Evolutionary conservation across 1,140 invertebrate species (phyloP).

Genomic region (Macrocentrus cingulum): DNA sequence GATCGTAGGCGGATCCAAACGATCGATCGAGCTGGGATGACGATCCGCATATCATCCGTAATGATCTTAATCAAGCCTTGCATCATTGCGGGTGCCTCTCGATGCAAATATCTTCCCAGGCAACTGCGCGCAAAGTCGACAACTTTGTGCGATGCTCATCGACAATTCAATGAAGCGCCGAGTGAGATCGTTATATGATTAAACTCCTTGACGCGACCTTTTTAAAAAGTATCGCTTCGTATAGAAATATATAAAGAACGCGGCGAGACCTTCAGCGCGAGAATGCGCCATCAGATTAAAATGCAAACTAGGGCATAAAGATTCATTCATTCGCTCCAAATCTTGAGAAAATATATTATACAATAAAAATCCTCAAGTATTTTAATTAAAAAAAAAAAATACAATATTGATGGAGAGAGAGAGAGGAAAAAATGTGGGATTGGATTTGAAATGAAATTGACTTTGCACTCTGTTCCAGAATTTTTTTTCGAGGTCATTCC

Average conservation of each 20-base stretch:
- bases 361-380: background rate
- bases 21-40: slow-evolving; percentile 28
- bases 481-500: background rate
- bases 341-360: background rate
- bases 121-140: slow-evolving; percentile 5
- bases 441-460: background rate
- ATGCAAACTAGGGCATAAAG: background rate
- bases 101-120: slow-evolving; percentile 32
- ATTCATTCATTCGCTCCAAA: no score
- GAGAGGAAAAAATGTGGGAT: background rate
- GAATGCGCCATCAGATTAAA: background rate
- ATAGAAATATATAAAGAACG: background rate
- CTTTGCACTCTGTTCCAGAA: background rate
- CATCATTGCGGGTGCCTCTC: slow-evolving; percentile 25
- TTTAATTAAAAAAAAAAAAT: background rate
- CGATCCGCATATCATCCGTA: slow-evolving; percentile 31
- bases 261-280: background rate
- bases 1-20: slow-evolving; percentile 23
- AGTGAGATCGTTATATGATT: slow-evolving; percentile 1
- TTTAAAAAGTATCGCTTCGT: background rate
- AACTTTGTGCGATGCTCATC: slow-evolving; percentile 4
- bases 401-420: background rate
- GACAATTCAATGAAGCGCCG: background rate
- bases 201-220: background rate
- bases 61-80: slow-evolving; percentile 34